Evolutionary conservation across 64 coral and sea anemone genomes (phyloP), one percentile per base, ranked within the genome.

Genomic region (Cladopsammia gracilis): DNA sequence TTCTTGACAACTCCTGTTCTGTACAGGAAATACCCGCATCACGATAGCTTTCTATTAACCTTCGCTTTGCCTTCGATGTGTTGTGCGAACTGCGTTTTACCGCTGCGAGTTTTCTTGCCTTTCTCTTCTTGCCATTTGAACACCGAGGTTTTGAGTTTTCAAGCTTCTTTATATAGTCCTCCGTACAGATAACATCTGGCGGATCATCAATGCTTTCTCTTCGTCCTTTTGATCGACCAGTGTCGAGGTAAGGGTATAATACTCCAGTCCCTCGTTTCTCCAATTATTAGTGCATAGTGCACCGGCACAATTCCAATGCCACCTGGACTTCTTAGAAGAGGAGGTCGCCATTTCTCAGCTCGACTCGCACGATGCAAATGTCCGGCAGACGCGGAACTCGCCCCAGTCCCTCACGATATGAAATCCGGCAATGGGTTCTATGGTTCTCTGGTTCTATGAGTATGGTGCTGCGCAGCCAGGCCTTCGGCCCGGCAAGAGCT

Each of bases 221-320:
- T 72, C 71, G 68, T 53, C 85, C 67, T 58, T 71, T 71, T n/a
- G 48, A n/a, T n/a, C n/a, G n/a, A 72, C 68, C 62, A 81, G 77
- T 81, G 77, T 81, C 13, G 10, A 15, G 24, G 24, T 70, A 52
- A 51, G 71, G 71, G 50, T 66, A n/a, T 72, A 15, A 54, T 18
- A 66, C 34, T 34, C 34, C 34, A 34, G 34, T 34, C 34, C 34
- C 54, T 88, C 71, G 26, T 66, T 88, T 68, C 70, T 48, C 85
- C 85, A 88, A 46, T 70, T 88, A 57, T 88, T 88, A 25, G 47
- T 19, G n/a, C n/a, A n/a, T n/a, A n/a, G n/a, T n/a, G 48, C 69
- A 88, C 85, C 71, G 25, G 66, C 69, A 88, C 70, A 88, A 68
- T 88, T 88, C 85, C 70, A 75, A 50, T 68, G 78, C 56, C 78